A percentile compares a stretch with the other conserved stretches of the same genome.
phyloP scores from a whole-genome alignment of 2,113 vertebrate genomes.

The Dendropsophus ebraccatus region DNA sequence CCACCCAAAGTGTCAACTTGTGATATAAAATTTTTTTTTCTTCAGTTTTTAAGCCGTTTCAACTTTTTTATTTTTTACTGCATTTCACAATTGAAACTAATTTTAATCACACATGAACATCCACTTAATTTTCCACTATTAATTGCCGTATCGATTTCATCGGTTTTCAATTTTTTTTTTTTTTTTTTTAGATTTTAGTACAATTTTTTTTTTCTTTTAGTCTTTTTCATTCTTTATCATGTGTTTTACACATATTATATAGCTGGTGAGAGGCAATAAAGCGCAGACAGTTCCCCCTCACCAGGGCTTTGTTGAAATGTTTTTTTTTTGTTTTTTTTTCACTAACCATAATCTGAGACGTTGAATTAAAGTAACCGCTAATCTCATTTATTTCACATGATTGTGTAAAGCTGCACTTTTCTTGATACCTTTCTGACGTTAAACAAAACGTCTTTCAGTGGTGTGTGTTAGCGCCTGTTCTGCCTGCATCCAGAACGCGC shows the following conservation, averaged over 20 bases:
- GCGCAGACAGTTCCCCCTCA: neutral
- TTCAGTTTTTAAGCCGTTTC: conserved; percentile 11
- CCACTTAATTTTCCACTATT: conserved; percentile 54
- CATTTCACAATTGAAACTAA: conserved; percentile 52
- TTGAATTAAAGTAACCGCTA: conserved; percentile 34
- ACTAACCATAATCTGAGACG: conserved; percentile 42
- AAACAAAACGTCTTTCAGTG: neutral
- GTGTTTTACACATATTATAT: conserved; percentile 28
- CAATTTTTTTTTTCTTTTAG: conserved; percentile 10
- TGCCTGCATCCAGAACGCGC: neutral
- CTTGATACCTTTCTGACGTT: conserved; percentile 8
- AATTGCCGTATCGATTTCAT: conserved; percentile 44
- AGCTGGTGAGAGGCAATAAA: conserved; percentile 11
- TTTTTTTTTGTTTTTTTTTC: conserved; percentile 15
- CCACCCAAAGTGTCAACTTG: conserved; percentile 48
- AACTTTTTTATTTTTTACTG: conserved; percentile 8
- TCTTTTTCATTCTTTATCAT: neutral
- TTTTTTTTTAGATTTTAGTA: conserved; percentile 4
- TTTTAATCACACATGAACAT: conserved; percentile 52
- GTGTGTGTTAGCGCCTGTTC: neutral
- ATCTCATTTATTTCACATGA: conserved; percentile 22
- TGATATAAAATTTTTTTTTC: conserved; percentile 9
- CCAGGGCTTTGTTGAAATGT: conserved; percentile 31
- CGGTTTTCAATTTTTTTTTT: neutral
- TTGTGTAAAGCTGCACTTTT: conserved; percentile 36